phyloP scores from a whole-genome alignment of 2,797 vertebrate species.

The Galaxias olidus region DNA sequence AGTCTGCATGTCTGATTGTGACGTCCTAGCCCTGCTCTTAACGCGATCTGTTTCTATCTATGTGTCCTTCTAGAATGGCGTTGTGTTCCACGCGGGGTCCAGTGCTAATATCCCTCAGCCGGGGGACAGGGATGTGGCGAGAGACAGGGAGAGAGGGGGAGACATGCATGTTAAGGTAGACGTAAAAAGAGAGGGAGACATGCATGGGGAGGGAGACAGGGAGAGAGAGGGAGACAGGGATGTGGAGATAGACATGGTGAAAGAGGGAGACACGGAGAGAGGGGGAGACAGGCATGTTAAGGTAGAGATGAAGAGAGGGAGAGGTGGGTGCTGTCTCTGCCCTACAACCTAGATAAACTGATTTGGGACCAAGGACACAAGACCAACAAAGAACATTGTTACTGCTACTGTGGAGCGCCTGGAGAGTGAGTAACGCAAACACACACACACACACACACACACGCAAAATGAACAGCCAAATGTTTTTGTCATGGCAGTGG shows the following conservation, averaged over 20 bases:
- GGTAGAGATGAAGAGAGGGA: too few relatives aligned
- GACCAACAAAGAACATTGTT: conserved; percentile 94
- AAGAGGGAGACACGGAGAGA: too few relatives aligned
- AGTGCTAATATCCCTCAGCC: conserved; percentile 67
- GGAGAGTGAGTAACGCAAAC: conserved; percentile 89
- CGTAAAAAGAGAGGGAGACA: too few relatives aligned
- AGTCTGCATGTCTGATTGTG: neutral
- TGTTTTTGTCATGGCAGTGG: neutral
- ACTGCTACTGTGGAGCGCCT: conserved; percentile 96
- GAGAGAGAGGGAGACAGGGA: too few relatives aligned
- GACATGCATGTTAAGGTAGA: too few relatives aligned
- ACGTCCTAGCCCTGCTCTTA: neutral
- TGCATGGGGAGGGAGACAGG: too few relatives aligned
- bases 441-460: neutral
- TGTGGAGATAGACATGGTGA: too few relatives aligned
- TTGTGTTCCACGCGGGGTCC: conserved; percentile 52
- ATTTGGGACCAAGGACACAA: conserved; percentile 96
- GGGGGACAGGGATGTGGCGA: neutral
- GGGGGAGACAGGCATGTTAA: too few relatives aligned
- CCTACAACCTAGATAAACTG: conserved; percentile 87
- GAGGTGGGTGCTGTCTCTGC: neutral
- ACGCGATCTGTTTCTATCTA: neutral
- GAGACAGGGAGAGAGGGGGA: too few relatives aligned
- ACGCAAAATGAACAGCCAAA: neutral
- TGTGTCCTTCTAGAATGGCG: neutral